Conservation (phyloP, 2,888 invertebrate genomes). For the Prosapia bicincta region DNA sequence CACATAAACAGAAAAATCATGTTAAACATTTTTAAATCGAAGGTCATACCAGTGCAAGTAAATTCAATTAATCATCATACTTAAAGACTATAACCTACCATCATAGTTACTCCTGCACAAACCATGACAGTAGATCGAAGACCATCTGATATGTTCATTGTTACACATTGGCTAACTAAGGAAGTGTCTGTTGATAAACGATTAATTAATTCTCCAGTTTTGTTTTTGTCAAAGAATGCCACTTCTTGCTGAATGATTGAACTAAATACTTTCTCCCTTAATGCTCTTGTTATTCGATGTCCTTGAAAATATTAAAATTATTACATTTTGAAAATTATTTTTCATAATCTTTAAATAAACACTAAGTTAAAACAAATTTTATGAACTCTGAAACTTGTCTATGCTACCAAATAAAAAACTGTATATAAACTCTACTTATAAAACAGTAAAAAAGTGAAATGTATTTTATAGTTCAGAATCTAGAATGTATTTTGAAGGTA, state of each 20-base stretch:
- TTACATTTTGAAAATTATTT: background rate
- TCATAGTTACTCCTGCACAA: slow-evolving; percentile 85
- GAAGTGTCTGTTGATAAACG: slow-evolving; percentile 83
- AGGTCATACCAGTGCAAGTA: too few species aligned
- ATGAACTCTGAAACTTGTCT: too few species aligned
- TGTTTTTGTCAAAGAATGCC: slow-evolving; percentile 85
- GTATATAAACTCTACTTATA: too few species aligned
- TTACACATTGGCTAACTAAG: slow-evolving; percentile 86
- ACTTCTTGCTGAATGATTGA: slow-evolving; percentile 83
- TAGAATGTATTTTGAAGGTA: too few species aligned
- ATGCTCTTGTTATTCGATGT: slow-evolving; percentile 77
- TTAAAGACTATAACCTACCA: slow-evolving; percentile 65
- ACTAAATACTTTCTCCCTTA: slow-evolving; percentile 73
- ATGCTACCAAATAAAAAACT: too few species aligned
- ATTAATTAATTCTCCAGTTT: slow-evolving; percentile 90
- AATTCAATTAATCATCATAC: too few species aligned
- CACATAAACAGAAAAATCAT: slow-evolving; percentile 27
- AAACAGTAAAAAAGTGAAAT: too few species aligned
- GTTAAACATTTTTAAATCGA: too few species aligned
- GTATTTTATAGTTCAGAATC: too few species aligned
- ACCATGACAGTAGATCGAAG: slow-evolving; percentile 84
- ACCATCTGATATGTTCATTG: slow-evolving; percentile 93
- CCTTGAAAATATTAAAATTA: slow-evolving; percentile 52
- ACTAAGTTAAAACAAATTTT: too few species aligned
- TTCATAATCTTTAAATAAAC: background rate